Evolutionary conservation across 2,797 vertebrate genomes (phyloP), one percentile per base, ranked within the genome.

Genomic region (Rhinella marina): DNA sequence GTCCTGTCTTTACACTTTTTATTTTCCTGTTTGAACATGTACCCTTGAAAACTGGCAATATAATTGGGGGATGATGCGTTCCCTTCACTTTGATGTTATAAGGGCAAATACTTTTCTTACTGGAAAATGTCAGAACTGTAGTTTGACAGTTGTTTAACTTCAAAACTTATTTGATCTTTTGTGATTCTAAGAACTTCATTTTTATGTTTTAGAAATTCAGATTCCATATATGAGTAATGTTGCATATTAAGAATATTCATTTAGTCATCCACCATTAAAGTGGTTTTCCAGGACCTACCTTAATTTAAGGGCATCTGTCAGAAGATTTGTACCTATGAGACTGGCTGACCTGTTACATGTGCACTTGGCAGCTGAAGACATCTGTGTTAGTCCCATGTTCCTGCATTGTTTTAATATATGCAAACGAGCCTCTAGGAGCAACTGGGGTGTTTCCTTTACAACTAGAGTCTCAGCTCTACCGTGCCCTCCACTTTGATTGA

Each of bases 71-170:
- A 85, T 77, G n/a, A 66, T 54, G 77, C 23, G 21, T 78, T 64
- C 32, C 52, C 32, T 62, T 25, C 52, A 17, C 72, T 66, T 66
- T 66, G 62, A 62, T 85, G 83, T 75, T 21, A 52, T 75, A 48
- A 61, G 50, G 70, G 59, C 21, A 59, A 85, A 64, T 76, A 57
- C 23, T 41, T 62, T 85, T 76, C 57, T 52, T 84, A 72, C 76
- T 84, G 19, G 19, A 21, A 50, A 76, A 84, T 61, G 11, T 75
- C 52, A 56, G 68, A 61, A 62, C 27, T 73, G 29, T 54, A 57
- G 41, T 29, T 85, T 78, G 84, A 75, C 59, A 64, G 73, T 78
- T 52, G n/a, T 64, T 78, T 78, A 9, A 78, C 41, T 78, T 66
- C 32, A 62, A 77, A 73, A 66, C 7, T 77, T 77, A 77, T 50